Evolutionary conservation across 2,888 invertebrate genomes (phyloP).

Genomic region (Cheilosia vernalis): DNA sequence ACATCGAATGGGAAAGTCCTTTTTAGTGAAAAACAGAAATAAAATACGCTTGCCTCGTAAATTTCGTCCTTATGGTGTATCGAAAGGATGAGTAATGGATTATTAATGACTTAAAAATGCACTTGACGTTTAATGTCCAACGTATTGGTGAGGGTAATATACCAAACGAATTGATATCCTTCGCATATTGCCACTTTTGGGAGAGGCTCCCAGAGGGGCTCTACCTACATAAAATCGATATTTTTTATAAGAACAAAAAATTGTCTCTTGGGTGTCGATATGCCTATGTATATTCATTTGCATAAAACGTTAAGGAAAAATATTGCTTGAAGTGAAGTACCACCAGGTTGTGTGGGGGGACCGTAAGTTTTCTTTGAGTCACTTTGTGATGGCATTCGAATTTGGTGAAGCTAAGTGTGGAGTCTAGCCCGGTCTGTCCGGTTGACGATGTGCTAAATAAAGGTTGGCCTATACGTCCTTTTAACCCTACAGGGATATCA

Average conservation of each 20-base stretch:
- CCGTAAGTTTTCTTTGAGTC: neutral
- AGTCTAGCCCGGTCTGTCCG: too few relatives aligned
- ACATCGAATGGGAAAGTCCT: conserved; percentile 28
- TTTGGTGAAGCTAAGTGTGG: too few relatives aligned
- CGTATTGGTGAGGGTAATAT: conserved; percentile 18
- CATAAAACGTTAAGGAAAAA: neutral
- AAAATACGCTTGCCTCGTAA: neutral
- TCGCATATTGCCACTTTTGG: neutral
- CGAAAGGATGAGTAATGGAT: conserved; percentile 56
- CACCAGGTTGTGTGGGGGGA: neutral
- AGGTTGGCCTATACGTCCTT: too few relatives aligned
- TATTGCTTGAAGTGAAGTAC: neutral
- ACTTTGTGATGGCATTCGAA: too few relatives aligned
- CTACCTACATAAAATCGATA: neutral
- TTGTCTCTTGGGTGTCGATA: neutral
- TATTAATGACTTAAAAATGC: conserved; percentile 61
- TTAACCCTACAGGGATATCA: too few relatives aligned
- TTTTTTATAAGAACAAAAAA: neutral
- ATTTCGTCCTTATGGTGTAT: neutral
- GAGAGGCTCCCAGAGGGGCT: neutral
- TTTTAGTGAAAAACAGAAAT: conserved; percentile 11
- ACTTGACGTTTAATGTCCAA: conserved; percentile 36
- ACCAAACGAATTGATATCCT: conserved; percentile 15
- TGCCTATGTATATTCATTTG: neutral
- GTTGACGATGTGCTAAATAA: too few relatives aligned